A percentile compares a stretch with the other conserved stretches of the same genome.
Evolutionary conservation across 2,113 vertebrate genomes (phyloP).

Genomic region (Ammodytes marinus): DNA sequence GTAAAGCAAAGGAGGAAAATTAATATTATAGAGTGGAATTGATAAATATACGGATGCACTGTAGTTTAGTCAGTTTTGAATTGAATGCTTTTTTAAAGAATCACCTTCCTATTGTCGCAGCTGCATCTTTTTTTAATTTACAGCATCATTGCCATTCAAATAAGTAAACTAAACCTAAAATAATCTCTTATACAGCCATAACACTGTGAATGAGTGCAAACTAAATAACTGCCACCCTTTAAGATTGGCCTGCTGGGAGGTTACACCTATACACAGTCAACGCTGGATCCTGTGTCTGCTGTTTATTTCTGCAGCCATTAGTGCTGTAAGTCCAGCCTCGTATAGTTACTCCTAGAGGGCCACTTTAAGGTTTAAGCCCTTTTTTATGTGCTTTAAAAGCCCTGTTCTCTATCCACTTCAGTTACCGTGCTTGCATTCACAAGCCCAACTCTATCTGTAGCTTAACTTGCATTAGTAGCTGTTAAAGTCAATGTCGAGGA

Average conservation of each 20-base stretch:
- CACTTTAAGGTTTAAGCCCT: constrained; percentile 48
- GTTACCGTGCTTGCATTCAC: constrained; percentile 21
- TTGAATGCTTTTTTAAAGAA: too few relatives aligned
- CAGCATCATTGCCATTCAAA: background rate
- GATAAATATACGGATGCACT: background rate
- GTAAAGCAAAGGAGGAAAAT: background rate
- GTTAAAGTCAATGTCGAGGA: constrained; percentile 22
- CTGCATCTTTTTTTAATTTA: background rate
- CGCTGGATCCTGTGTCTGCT: constrained; percentile 43
- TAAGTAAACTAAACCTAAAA: constrained; percentile 4
- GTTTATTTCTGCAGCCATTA: constrained; percentile 64
- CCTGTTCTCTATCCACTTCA: constrained; percentile 28
- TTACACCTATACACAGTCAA: constrained; percentile 31
- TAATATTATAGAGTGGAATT: background rate
- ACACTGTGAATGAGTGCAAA: constrained; percentile 2
- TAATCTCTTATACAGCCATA: background rate
- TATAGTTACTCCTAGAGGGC: constrained; percentile 52
- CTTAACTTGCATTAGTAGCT: constrained; percentile 10
- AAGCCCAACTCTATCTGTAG: constrained; percentile 18
- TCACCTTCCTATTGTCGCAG: background rate
- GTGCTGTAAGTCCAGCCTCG: constrained; percentile 40
- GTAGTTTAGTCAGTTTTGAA: background rate
- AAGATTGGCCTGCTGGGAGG: constrained; percentile 39
- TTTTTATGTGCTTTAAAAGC: constrained; percentile 40
- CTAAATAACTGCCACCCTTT: constrained; percentile 12